Evolutionary conservation across 2,797 vertebrate species (phyloP), one percentile per base, ranked within the genome.

Genomic region (Odontamblyopus rebecca): DNA sequence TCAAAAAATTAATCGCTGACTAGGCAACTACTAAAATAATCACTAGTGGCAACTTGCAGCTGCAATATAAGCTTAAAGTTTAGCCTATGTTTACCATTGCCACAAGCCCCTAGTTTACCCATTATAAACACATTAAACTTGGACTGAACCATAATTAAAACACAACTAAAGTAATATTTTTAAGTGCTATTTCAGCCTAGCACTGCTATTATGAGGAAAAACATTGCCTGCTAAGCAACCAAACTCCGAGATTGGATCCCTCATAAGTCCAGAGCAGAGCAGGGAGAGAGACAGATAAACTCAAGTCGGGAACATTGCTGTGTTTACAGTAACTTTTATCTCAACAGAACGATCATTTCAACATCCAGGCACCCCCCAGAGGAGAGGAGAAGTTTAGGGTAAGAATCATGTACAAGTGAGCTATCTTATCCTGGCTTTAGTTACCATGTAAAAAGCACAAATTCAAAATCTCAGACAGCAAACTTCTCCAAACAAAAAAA

Each of bases 261-360:
- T 70, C 32, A 4, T 54, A 63, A 71, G 69, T 61, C 72, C 56
- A 79, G 70, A n/a, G 69, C 79, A 66, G 71, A 44, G 68, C 38
- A 41, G 64, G 75, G 18, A 15, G 32, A 54, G 16, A 54, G 16
- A 54, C 13, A 82, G 75, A 83, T 84, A 79, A 77, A 71, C 72
- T 67, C 61, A 76, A 61, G 65, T 59, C 29, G 70, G 80, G 82
- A 88, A 87, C 56, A 79, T 57, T 72, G 75, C 68, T 73, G 67
- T 82, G 81, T 87, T 90, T 86, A 83, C 48, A 59, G 50, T 59
- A 67, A 68, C 60, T 41, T 86, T 75, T 76, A 85, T 88, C 78
- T 80, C 65, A 67, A 73, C 72, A 69, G 63, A 26, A 9, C 66
- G 71, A 85, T 86, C 67, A 32, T 72, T 76, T 74, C 67, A 71